Evolutionary conservation across 2,113 vertebrate genomes (phyloP).

Genomic region (Cyprinodon brontotheroides): DNA sequence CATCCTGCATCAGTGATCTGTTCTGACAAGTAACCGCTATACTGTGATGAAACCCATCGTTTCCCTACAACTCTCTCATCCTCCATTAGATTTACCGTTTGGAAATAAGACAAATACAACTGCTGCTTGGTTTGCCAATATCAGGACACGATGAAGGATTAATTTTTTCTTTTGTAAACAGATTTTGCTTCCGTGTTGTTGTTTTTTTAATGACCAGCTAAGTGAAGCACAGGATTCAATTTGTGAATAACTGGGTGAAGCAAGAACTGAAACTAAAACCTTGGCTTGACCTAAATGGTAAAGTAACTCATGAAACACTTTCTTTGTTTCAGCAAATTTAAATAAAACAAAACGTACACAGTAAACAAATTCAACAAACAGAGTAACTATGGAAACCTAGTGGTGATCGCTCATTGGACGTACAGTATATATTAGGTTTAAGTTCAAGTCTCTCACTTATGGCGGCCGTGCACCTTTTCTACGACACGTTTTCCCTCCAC

Average conservation of each 20-base stretch:
- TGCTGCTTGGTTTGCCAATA: background rate
- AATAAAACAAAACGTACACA: too few species aligned
- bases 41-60: background rate
- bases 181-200: background rate
- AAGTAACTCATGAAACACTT: background rate
- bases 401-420: background rate
- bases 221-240: background rate
- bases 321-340: too few species aligned
- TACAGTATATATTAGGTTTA: too few species aligned
- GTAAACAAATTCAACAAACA: too few species aligned
- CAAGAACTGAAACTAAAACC: too few species aligned
- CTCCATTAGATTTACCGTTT: background rate
- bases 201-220: background rate
- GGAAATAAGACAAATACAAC: slow-evolving; percentile 15
- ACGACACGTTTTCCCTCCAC: background rate
- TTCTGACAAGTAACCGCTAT: background rate
- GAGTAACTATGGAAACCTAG: too few species aligned
- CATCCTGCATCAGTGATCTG: slow-evolving; percentile 12
- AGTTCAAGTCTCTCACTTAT: background rate
- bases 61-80: background rate
- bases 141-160: background rate
- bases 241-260: too few species aligned
- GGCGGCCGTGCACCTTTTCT: background rate
- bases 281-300: background rate
- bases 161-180: background rate